Base-by-base conservation (phyloP, 1,140 invertebrate species). In the Trachymyrmex cornetzi region DNA sequence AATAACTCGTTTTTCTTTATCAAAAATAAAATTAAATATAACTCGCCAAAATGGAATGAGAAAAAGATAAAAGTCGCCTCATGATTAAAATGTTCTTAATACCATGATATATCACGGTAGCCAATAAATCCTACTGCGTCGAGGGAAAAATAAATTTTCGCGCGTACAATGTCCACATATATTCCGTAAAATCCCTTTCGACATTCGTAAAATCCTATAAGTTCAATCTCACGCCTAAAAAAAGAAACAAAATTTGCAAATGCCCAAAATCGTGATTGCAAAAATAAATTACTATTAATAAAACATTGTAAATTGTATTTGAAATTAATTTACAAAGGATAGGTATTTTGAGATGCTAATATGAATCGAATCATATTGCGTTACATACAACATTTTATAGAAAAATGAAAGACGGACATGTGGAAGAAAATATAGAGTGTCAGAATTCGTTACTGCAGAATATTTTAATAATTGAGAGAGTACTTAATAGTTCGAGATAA, bases 21-120 rank as follows among this genome's bases (percentile, higher is more conserved):
- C 48, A 61, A 66, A 66, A 59, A 61, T 44, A 9, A 9, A 61
- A 74, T 74, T 24, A 81, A 16, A 59, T 34, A 34, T 30, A 22
- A 12, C 24, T 44, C 22, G 24, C 12, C 53, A 30, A 2, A 30
- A 59, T 30, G 7, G 9, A 74, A 61, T 30, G 38, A 61, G 44
- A 44, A 61, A 24, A 61, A 50, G 69, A 72, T 82, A 74, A 84
- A 63, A 84, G 55, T 74, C 7, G 24, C 24, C 14, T 48, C 69
- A 22, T 84, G 69, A 84, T 84, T 59, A 84, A 75, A 84, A 74
- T 74, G 80, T 84, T 75, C 55, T 84, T 75, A 61, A 84, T 84
- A 84, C 38, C 67, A 30, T 22, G 24, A 81, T 57, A 19, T 27
- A 53, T 53, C 55, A 77, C 22, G 55, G 66, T 66, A 66, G 6